Evolutionary conservation across 2,888 invertebrate genomes (phyloP).

Genomic region (Macrophya annulata): DNA sequence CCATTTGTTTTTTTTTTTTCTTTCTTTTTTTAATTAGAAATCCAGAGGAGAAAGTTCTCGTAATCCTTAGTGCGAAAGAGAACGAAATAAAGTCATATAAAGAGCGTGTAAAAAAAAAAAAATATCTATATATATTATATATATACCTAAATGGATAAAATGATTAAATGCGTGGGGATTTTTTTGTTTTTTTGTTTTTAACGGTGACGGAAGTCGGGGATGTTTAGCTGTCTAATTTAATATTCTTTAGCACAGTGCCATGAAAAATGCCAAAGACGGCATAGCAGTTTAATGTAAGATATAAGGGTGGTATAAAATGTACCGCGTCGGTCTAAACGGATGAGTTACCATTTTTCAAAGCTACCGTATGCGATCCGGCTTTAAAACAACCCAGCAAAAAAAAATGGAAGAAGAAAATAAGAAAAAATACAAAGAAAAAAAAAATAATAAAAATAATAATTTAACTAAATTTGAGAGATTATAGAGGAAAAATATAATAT

Average conservation of each 20-base stretch:
- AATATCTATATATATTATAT: neutral
- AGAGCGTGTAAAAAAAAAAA: slow-evolving; percentile 6
- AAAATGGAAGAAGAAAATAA: neutral
- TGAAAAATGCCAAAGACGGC: neutral
- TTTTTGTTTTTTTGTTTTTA: neutral
- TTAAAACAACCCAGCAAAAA: neutral
- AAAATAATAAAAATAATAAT: neutral
- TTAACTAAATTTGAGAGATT: too few relatives aligned
- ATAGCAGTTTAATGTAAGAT: neutral
- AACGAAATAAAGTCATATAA: neutral
- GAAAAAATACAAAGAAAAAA: neutral
- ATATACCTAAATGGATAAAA: neutral
- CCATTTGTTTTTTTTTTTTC: neutral
- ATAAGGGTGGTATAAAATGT: neutral
- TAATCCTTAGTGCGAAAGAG: neutral
- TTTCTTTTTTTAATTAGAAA: neutral
- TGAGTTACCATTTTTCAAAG: slow-evolving; percentile 1
- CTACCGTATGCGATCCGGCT: neutral
- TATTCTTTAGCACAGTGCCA: neutral
- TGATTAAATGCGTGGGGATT: neutral
- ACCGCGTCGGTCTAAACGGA: neutral
- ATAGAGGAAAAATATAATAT: too few relatives aligned
- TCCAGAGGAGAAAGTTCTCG: neutral
- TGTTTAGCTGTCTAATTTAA: neutral
- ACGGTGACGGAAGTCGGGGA: neutral